phyloP scores from a whole-genome alignment of 2,888 invertebrate genomes.

The Himalopsyche kuldschensis region DNA sequence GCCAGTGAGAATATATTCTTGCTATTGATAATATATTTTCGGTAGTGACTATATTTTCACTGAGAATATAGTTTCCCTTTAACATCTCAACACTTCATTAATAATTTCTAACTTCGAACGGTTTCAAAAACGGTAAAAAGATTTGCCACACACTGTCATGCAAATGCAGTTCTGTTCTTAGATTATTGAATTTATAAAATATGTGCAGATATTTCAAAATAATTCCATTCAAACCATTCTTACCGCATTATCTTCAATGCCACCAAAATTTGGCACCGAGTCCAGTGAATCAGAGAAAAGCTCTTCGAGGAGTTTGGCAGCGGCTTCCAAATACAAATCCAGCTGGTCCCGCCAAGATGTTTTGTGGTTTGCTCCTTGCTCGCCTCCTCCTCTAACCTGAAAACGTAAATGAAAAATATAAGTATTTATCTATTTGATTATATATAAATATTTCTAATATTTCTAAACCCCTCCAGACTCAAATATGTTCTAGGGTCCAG shows the following conservation, averaged over 20 bases:
- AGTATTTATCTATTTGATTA: no score
- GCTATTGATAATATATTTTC: no score
- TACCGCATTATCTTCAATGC: neutral
- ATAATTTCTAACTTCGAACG: no score
- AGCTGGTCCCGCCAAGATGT: constrained; percentile 44
- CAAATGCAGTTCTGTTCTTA: neutral
- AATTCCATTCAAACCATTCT: neutral
- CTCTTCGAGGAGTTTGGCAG: constrained; percentile 42
- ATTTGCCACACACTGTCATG: neutral
- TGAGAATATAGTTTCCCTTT: no score
- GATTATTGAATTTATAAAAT: no score
- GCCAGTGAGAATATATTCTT: no score
- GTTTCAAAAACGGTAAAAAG: no score
- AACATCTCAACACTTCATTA: no score
- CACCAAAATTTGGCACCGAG: constrained; percentile 40
- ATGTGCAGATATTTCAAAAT: neutral
- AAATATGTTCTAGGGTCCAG: no score
- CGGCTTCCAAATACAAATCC: constrained; percentile 42
- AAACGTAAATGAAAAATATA: neutral
- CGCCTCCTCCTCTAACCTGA: constrained; percentile 43
- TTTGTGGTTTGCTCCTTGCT: constrained; percentile 43
- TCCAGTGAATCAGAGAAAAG: constrained; percentile 42
- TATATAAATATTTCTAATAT: neutral
- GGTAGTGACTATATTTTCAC: no score
- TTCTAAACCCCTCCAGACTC: no score